Evolutionary conservation across 1,140 invertebrate species (phyloP).

Genomic region (Whitmania pigra): DNA sequence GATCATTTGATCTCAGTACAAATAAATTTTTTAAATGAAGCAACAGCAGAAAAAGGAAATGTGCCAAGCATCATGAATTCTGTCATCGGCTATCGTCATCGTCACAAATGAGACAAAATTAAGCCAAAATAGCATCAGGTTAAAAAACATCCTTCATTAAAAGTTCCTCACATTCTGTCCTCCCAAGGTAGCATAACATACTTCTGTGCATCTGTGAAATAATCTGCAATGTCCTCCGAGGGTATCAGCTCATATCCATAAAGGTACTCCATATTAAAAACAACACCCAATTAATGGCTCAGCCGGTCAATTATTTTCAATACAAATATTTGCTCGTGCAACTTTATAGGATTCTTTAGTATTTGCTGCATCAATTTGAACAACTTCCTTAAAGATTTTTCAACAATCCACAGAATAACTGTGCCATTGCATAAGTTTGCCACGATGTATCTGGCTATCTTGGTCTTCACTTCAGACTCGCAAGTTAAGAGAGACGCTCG

Average conservation of each 20-base stretch:
- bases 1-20: no score
- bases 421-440: no score
- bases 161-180: background rate
- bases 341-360: conserved; percentile 31
- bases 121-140: background rate
- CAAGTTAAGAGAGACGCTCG: no score
- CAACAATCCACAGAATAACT: no score
- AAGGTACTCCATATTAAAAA: background rate
- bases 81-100: no score
- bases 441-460: no score
- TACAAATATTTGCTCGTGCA: conserved; percentile 40
- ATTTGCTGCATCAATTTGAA: background rate
- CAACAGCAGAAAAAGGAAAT: no score
- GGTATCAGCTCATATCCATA: conserved; percentile 14
- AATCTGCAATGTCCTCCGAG: conserved; percentile 4
- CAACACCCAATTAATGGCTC: conserved; percentile 19
- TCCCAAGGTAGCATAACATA: conserved; percentile 1
- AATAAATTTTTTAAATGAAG: no score
- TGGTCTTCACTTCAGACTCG: no score
- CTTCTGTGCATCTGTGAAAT: conserved; percentile 1
- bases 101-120: no score
- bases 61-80: no score
- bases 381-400: no score
- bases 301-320: conserved; percentile 29
- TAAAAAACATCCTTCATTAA: background rate